Conservation (phyloP, 2,113 vertebrate species). For the Formicarius rufipectus region DNA sequence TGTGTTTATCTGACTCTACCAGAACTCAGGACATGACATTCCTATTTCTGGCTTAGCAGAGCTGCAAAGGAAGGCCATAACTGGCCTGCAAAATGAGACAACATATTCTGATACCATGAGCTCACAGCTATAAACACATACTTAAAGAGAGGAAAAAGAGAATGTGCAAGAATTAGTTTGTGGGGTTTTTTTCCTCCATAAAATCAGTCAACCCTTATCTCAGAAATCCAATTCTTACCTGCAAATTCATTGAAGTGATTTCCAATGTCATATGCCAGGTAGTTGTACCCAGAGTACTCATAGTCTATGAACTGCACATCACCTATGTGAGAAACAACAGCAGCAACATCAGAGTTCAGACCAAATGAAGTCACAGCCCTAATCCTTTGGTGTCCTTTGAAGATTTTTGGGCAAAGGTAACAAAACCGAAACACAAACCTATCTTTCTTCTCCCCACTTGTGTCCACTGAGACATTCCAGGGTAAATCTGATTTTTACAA, state of each 20-base stretch:
- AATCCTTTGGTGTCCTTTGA: conserved; percentile 36
- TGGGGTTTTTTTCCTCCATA: neutral
- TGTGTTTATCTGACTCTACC: neutral
- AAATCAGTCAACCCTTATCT: neutral
- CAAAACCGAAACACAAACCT: neutral
- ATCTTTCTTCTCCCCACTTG: conserved; percentile 34
- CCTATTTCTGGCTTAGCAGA: neutral
- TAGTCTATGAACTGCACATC: conserved; percentile 99
- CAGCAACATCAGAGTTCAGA: conserved; percentile 55
- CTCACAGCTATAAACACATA: neutral
- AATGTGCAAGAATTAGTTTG: neutral
- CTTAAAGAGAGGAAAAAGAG: neutral
- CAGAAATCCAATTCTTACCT: conserved; percentile 73
- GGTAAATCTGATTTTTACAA: conserved; percentile 49
- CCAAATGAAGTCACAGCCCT: neutral
- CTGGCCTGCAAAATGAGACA: neutral
- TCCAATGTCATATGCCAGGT: conserved; percentile 97
- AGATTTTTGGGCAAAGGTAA: neutral
- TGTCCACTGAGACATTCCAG: conserved; percentile 58
- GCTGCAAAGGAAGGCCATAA: neutral
- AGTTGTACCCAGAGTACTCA: conserved; percentile 98
- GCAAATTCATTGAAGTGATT: conserved; percentile 99
- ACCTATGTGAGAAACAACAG: conserved; percentile 84
- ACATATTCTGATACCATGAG: neutral
- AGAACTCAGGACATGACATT: neutral